Base-by-base conservation (phyloP, 2,888 invertebrate species). In the Papilio protenor region DNA sequence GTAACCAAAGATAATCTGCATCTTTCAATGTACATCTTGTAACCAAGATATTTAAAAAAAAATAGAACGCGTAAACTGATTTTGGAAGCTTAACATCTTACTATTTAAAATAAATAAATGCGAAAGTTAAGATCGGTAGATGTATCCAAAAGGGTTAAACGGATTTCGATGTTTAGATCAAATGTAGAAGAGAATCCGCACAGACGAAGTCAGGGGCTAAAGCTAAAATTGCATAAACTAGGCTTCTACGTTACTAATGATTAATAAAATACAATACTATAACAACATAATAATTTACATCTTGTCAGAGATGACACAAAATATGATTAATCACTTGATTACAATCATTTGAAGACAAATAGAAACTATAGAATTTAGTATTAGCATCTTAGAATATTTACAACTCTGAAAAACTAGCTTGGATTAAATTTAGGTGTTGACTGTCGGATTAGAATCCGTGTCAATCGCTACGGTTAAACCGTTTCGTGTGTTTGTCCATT, bases 301-400 rank as follows among this genome's bases (percentile, higher is more conserved):
- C 40, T 66, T 66, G 66, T 33, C 66, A 10, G 16, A 66, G 40
- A 64, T 64, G 66, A 40, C 66, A 40, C 8, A 66, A 40, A n/a
- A 40, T 6, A 66, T 66, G 66, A 66, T 66, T 66, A 40, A 66
- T 66, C n/a, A 66, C 40, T 66, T 66, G 66, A 66, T 66, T 40
- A 40, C 40, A 40, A 11, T 66, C 11, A 40, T 66, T 66, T 40
- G 66, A 18, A 18, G 11, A 8, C 2, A 64, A 33, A 64, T 12
- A 55, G 16, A 59, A 59, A 59, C 59, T 14, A 59, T 14, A 59
- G 12, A 59, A 23, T 59, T 23, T 59, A 23, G 4, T 14, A 59
- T 12, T 11, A 14, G 23, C 1, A 23, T 55, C 52, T 21, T 59
- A 27, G 3, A n/a, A 3, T 23, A 23, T 59, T 57, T 57, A 21